Percentiles rank a stretch among this genome's conserved stretches.
Conservation (phyloP, 2,797 vertebrate species). For the Gila robusta region DNA sequence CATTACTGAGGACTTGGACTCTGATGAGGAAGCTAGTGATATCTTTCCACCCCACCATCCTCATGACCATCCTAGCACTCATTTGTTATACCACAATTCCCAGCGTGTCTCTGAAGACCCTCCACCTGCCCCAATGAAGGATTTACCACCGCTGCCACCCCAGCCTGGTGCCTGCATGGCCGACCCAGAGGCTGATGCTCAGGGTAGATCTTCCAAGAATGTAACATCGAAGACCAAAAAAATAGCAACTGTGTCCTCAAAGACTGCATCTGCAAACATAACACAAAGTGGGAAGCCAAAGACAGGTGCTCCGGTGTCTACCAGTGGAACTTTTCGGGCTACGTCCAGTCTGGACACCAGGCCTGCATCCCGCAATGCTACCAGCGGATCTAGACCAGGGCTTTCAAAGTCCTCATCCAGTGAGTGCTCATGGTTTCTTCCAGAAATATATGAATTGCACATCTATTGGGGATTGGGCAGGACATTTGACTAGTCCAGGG, state of each 20-base stretch:
- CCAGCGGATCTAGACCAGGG: constrained; percentile 66
- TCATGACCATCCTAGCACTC: constrained; percentile 60
- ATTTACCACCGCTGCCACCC: constrained; percentile 83
- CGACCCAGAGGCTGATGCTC: constrained; percentile 80
- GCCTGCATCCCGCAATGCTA: constrained; percentile 64
- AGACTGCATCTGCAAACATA: constrained; percentile 34
- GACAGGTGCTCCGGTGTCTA: constrained; percentile 34
- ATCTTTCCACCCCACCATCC: constrained; percentile 64
- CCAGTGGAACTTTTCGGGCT: constrained; percentile 64
- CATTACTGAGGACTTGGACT: constrained; percentile 83
- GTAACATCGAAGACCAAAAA: constrained; percentile 73
- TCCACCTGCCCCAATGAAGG: constrained; percentile 82
- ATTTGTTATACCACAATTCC: constrained; percentile 34
- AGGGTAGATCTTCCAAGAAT: constrained; percentile 64
- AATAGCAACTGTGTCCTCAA: neutral
- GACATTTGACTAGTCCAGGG: neutral
- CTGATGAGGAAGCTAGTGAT: constrained; percentile 81
- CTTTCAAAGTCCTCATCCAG: constrained; percentile 67
- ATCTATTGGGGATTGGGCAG: neutral
- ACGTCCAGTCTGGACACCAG: constrained; percentile 70
- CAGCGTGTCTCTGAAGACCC: constrained; percentile 76
- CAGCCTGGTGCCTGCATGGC: constrained; percentile 90
- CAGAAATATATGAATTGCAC: neutral
- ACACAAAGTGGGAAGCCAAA: constrained; percentile 69
- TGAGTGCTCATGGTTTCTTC: constrained; percentile 48